Evolutionary conservation across 2,113 vertebrate species (phyloP), one percentile per base, ranked within the genome.

Genomic region (Cebus imitator): DNA sequence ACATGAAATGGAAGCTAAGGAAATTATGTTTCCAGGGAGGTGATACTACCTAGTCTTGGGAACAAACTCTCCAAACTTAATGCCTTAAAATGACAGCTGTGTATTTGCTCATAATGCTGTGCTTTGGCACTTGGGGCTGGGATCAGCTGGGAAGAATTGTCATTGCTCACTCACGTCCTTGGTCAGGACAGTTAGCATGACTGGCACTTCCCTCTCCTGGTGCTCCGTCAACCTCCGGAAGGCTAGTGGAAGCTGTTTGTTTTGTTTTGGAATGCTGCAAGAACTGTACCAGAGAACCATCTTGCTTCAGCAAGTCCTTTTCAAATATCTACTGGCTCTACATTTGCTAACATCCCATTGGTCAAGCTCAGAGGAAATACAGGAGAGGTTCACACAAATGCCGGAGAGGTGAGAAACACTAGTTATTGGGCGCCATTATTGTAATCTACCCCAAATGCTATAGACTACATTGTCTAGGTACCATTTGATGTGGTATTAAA

Each of bases 371-470:
- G 16, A 48, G 13, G 23, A 16, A 43, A 32, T 1, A 10, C 1
- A n/a, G 25, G 50, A 50, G 10, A 57, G n/a, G 40, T n/a, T 37
- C 20, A 16, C 8, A 32, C 27, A 21, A 8, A 30, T 17, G 2
- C 5, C 2, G 27, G 2, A 40, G 27, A 2, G 1, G 16, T 87
- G 17, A n/a, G 17, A 48, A n/a, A 18, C 13, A 5, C 4, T 40
- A 75, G 57, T 43, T 43, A 4, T 1, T 3, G 1, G 8, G 11
- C 0, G 4, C 16, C 0, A 35, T 52, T 45, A 64, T 37, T 25
- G 6, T 17, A 32, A 25, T 14, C n/a, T 17, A 30, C 18, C 3
- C 6, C n/a, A 45, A 78, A 30, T 25, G 18, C 30, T 21, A 32
- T 0, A 18, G 13, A 32, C 7, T 75, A 58, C 17, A 45, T 37